Evolutionary conservation across 2,797 vertebrate genomes (phyloP).

Genomic region (Sebastolobus alascanus): DNA sequence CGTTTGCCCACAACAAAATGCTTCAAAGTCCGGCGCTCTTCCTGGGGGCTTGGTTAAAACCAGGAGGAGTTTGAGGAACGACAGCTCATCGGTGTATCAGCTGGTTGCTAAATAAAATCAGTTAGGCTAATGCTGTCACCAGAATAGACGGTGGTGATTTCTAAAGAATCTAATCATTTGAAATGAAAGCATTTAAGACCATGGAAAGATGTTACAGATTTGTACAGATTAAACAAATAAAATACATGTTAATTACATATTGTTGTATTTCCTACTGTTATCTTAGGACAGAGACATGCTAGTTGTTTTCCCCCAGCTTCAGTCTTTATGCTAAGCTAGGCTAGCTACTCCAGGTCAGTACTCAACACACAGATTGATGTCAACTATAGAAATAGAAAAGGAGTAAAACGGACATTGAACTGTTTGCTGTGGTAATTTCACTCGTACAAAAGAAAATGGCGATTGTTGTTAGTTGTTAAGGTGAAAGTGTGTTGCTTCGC

Average conservation of each 20-base stretch:
- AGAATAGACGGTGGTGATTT: neutral
- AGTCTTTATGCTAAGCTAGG: neutral
- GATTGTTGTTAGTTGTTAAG: too few species aligned
- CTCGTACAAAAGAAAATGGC: too few species aligned
- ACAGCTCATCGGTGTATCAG: neutral
- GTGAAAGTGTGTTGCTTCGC: too few species aligned
- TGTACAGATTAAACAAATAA: too few species aligned
- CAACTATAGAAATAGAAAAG: too few species aligned
- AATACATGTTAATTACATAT: neutral
- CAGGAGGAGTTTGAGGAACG: neutral
- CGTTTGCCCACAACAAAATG: too few species aligned
- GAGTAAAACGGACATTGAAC: too few species aligned
- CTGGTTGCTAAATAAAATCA: neutral
- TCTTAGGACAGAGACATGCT: neutral
- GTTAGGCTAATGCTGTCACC: too few species aligned
- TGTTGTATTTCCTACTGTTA: neutral
- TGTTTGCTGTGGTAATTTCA: too few species aligned
- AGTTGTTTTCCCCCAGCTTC: neutral
- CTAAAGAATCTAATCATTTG: neutral
- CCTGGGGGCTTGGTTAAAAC: neutral
- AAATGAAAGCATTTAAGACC: neutral
- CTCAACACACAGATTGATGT: neutral
- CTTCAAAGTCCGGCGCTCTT: too few species aligned
- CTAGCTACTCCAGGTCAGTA: neutral
- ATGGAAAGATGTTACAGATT: neutral